Evolutionary conservation across 2,113 vertebrate species (phyloP).

Genomic region (Neopipo cinnamomea): DNA sequence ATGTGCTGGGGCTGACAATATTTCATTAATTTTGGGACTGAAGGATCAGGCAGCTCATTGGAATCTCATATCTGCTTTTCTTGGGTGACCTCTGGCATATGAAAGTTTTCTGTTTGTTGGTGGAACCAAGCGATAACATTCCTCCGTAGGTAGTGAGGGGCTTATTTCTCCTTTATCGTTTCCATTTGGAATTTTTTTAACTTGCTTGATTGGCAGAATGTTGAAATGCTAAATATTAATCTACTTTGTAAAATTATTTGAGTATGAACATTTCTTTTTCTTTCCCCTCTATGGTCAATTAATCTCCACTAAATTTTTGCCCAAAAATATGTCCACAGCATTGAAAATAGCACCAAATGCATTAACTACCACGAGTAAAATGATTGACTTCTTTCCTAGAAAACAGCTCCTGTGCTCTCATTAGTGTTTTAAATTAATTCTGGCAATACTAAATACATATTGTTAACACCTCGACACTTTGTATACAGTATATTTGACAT

Average conservation of each 20-base stretch:
- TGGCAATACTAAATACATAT: background rate
- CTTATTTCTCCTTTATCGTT: background rate
- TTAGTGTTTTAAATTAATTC: background rate
- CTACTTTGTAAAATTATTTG: background rate
- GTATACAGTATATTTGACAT: background rate
- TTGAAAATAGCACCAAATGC: background rate
- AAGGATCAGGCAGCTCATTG: conserved; percentile 4
- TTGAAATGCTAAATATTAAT: background rate
- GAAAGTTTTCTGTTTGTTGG: conserved; percentile 16
- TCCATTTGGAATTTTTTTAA: background rate
- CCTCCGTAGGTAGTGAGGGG: background rate
- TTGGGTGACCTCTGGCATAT: conserved; percentile 22
- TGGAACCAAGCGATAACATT: background rate
- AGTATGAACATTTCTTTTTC: background rate
- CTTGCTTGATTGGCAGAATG: background rate
- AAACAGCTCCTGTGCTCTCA: background rate
- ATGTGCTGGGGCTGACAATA: background rate
- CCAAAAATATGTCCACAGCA: background rate
- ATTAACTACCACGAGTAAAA: background rate
- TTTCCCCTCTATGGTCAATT: background rate
- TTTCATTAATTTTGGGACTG: background rate
- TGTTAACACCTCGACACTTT: background rate
- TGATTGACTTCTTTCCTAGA: background rate
- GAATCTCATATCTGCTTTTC: conserved; percentile 23
- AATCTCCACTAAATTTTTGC: background rate